Conservation (phyloP, 2,797 vertebrate species). For the Microctenopoma stevenorrisi region DNA sequence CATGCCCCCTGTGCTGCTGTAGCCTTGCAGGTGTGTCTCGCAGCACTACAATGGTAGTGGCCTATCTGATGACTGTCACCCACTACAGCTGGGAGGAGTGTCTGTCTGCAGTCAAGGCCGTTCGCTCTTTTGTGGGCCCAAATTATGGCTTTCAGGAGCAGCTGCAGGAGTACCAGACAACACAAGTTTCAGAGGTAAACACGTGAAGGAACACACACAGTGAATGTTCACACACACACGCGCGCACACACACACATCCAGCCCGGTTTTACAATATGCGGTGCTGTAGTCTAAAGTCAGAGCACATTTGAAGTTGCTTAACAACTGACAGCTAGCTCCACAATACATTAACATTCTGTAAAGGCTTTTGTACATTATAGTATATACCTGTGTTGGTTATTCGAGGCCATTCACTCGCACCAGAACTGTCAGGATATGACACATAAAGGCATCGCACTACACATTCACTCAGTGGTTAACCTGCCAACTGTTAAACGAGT, state of each 20-base stretch:
- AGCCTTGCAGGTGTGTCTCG: conserved; percentile 92
- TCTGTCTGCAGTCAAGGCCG: conserved; percentile 86
- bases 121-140: conserved; percentile 87
- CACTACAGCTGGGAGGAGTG: conserved; percentile 88
- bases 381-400: conserved; percentile 1
- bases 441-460: conserved; percentile 20
- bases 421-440: conserved; percentile 39
- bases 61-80: conserved; percentile 93
- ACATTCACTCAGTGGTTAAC: conserved; percentile 38
- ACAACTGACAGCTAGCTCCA: neutral
- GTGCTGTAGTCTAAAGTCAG: neutral
- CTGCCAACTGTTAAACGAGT: conserved; percentile 23
- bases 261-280: neutral
- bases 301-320: neutral
- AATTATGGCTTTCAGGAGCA: conserved; percentile 92
- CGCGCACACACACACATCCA: neutral
- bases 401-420: conserved; percentile 2
- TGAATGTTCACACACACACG: neutral
- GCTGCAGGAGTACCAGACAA: conserved; percentile 89
- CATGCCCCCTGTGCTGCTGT: conserved; percentile 22
- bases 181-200: conserved; percentile 86
- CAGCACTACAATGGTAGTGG: conserved; percentile 90
- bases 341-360: neutral
- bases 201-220: neutral
- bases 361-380: neutral